Base-by-base conservation (phyloP, 1,140 invertebrate species). In the Apis mellifera region DNA sequence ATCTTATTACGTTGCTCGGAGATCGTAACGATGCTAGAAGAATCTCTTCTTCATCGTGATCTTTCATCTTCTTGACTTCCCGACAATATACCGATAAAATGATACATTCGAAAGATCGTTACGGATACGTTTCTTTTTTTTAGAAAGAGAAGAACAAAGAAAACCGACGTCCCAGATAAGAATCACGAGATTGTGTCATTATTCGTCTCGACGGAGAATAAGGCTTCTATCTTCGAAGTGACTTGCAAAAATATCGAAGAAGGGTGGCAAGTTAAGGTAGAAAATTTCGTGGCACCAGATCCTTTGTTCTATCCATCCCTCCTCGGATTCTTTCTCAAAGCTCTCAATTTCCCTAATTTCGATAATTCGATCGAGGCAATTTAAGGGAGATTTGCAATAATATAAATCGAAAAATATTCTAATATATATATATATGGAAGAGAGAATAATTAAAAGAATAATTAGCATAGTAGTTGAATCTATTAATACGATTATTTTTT, bases 101-200 rank as follows among this genome's bases (percentile, higher is more conserved):
- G 21, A 11, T 71, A 55, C n/a, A 48, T 81, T 48, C 69, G 8
- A 23, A 68, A 68, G 59, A 78, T 23, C 62, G 54, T 74, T 65
- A 19, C 17, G 52, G 42, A n/a, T 71, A 74, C 15, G n/a, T n/a
- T n/a, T n/a, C n/a, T n/a, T 26, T 74, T 78, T 65, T 50, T 60
- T 9, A 13, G 57, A 79, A 42, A 32, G 19, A 52, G 54, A 17
- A 59, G 50, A 69, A 65, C 50, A 78, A 82, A 84, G 55, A 57
- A 32, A 32, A 32, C 50, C 60, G 75, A 75, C 55, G 26, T 23
- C 77, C 13, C 1, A 81, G 86, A 88, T 87, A 76, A 68, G 75
- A 68, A 87, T 87, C 86, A 68, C 54, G 70, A 23, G 82, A 84
- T 83, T 73, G 55, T 82, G 69, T 75, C 59, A 81, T 84, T 82